A percentile compares a stretch with the other conserved stretches of the same genome.
phyloP scores from a whole-genome alignment of 1,140 invertebrate genomes.

The Listronotus bonariensis region DNA sequence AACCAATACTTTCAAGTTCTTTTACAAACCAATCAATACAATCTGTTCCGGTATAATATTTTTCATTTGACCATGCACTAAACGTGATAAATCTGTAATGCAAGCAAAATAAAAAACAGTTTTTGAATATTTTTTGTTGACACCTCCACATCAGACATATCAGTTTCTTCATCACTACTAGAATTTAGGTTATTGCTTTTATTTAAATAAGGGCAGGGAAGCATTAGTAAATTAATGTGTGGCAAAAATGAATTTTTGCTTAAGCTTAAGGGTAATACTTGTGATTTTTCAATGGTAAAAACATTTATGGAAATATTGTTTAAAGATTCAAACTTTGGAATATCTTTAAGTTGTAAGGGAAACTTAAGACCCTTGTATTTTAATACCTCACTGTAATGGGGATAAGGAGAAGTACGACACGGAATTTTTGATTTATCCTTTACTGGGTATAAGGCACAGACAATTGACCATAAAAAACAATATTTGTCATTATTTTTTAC shows the following conservation, averaged over 20 bases:
- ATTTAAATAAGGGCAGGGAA: no score
- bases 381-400: constrained; percentile 22
- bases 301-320: no score
- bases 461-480: constrained; percentile 8
- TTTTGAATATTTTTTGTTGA: not conserved
- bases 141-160: no score
- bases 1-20: constrained; percentile 22
- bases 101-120: constrained; percentile 21
- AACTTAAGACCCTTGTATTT: constrained; percentile 30
- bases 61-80: constrained; percentile 28
- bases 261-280: constrained; percentile 23
- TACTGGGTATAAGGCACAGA: no score
- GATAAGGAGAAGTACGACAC: constrained; percentile 5
- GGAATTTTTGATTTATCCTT: no score
- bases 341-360: constrained; percentile 26
- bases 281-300: not conserved
- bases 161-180: no score
- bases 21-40: constrained; percentile 30
- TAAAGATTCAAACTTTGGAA: constrained; percentile 18
- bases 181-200: no score
- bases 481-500: not conserved
- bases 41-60: constrained; percentile 5
- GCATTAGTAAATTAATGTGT: constrained; percentile 18
- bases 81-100: constrained; percentile 25
- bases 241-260: not conserved